A percentile compares a stretch with the other conserved stretches of the same genome.
phyloP scores from a whole-genome alignment of 2,888 invertebrate genomes.

The Chloroclysta siterata region DNA sequence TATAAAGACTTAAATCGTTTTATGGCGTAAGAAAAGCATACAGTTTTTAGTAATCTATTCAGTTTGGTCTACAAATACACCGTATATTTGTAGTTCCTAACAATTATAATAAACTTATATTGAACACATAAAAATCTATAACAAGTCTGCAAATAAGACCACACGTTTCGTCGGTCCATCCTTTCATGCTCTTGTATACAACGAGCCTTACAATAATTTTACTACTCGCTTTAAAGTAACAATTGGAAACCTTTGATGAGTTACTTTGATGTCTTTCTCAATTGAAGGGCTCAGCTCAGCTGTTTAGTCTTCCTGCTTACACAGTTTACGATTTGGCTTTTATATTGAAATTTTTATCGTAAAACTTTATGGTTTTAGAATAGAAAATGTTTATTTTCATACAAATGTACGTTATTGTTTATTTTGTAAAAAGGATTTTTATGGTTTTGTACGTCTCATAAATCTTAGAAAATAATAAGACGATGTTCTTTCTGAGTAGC shows the following conservation, averaged over 20 bases:
- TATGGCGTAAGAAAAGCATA: too few species aligned
- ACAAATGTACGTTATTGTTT: constrained; percentile 3
- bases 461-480: not conserved
- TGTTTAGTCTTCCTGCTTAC: constrained; percentile 22
- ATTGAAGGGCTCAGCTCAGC: constrained; percentile 24
- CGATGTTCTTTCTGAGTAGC: not conserved
- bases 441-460: not conserved
- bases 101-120: too few species aligned
- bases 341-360: constrained; percentile 30
- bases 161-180: constrained; percentile 16
- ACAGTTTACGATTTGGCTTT: constrained; percentile 30
- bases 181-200: constrained; percentile 28
- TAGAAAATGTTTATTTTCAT: constrained; percentile 14
- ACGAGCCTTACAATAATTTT: constrained; percentile 28
- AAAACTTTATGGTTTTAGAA: constrained; percentile 21
- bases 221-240: constrained; percentile 30
- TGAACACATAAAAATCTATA: constrained; percentile 19
- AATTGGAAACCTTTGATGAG: constrained; percentile 36
- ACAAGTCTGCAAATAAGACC: constrained; percentile 23
- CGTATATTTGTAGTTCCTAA: too few species aligned
- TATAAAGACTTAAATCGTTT: too few species aligned
- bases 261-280: constrained; percentile 35
- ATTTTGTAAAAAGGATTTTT: constrained; percentile 9
- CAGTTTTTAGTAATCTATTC: too few species aligned
- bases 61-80: too few species aligned